These are phyloP conservation scores for Listrodromus nycthemerus DNA, from an alignment of 2,888 invertebrate genomes.

Conservation along the genomic window DNA sequence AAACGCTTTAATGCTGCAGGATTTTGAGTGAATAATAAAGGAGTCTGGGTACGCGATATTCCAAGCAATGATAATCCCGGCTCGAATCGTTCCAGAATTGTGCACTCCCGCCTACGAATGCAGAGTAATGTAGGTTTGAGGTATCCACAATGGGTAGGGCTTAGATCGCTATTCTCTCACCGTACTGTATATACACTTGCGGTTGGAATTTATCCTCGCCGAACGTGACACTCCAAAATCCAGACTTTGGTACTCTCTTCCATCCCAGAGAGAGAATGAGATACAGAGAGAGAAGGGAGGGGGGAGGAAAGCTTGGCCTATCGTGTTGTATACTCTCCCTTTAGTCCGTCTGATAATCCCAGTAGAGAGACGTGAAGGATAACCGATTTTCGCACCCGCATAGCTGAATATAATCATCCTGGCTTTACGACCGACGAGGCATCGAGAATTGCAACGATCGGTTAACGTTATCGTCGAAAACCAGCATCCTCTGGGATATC, in stretches of 20 bases:
- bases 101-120: slow-evolving; percentile 11
- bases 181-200: slow-evolving; percentile 34
- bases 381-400: slow-evolving; percentile 48
- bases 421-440: slow-evolving; percentile 43
- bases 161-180: slow-evolving; percentile 66
- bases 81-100: slow-evolving; percentile 45
- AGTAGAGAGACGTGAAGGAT: slow-evolving; percentile 44
- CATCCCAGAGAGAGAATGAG: slow-evolving; percentile 8
- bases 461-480: slow-evolving; percentile 43
- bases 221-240: slow-evolving; percentile 67
- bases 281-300: not conserved
- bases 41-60: slow-evolving; percentile 47
- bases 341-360: slow-evolving; percentile 54
- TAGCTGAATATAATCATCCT: slow-evolving; percentile 49
- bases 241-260: slow-evolving; percentile 50
- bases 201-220: slow-evolving; percentile 63
- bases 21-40: slow-evolving; percentile 49
- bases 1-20: slow-evolving; percentile 16
- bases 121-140: slow-evolving; percentile 48
- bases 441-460: slow-evolving; percentile 12
- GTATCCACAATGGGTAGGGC: slow-evolving; percentile 66
- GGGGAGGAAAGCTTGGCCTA: slow-evolving; percentile 2
- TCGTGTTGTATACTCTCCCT: slow-evolving; percentile 29
- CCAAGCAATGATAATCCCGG: slow-evolving; percentile 56
- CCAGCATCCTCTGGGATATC: slow-evolving; percentile 11